These are phyloP conservation scores for Dexiosoma caninum DNA, from an alignment of 2,888 invertebrate species.

Conservation along the genomic window DNA sequence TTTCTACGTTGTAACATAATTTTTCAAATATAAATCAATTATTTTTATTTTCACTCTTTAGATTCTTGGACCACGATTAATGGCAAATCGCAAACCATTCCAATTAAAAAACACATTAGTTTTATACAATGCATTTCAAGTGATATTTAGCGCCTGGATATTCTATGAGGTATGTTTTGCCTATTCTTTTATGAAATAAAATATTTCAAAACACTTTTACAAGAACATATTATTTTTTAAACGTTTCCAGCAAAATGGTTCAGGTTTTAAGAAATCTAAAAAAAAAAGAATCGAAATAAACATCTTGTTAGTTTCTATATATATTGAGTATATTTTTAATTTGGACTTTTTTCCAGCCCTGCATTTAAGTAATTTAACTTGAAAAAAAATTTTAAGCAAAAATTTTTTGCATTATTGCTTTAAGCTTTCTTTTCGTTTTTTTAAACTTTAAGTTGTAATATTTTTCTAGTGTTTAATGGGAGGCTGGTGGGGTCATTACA, in stretches of 20 bases:
- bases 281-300: not conserved
- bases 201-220: not conserved
- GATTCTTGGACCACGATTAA: constrained; percentile 91
- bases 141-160: constrained; percentile 92
- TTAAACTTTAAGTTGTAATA: constrained; percentile 56
- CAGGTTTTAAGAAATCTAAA: not conserved
- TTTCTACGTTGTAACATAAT: too few relatives aligned
- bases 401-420: too few relatives aligned
- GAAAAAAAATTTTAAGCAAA: not conserved
- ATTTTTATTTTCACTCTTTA: constrained; percentile 68
- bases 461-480: constrained; percentile 88
- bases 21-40: not conserved
- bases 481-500: constrained; percentile 94
- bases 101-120: constrained; percentile 88
- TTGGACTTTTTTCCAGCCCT: constrained; percentile 8
- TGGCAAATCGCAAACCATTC: constrained; percentile 94
- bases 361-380: not conserved
- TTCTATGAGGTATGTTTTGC: constrained; percentile 90
- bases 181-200: not conserved
- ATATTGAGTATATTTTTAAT: not conserved
- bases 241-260: constrained; percentile 34
- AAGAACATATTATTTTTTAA: not conserved
- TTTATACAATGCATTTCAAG: constrained; percentile 92
- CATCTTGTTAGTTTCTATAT: constrained; percentile 47
- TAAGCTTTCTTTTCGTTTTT: constrained; percentile 56